These are phyloP conservation scores for Malurus elegans DNA, from an alignment of 2,113 vertebrate species.

Conservation along the genomic window DNA sequence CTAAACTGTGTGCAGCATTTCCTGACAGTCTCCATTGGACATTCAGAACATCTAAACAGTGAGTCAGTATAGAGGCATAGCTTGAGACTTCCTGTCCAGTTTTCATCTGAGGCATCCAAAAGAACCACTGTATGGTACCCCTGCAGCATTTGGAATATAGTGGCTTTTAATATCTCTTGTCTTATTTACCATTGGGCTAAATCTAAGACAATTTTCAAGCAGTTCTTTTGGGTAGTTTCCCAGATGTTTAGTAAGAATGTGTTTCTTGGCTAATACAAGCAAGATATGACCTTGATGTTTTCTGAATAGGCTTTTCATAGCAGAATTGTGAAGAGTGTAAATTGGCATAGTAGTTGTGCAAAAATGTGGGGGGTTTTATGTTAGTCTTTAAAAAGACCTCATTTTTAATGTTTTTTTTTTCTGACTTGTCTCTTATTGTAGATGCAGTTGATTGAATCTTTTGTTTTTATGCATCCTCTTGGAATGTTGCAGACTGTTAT, in stretches of 20 bases:
- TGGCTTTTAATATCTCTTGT: neutral
- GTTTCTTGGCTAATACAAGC: neutral
- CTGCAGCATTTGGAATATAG: neutral
- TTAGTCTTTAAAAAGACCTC: neutral
- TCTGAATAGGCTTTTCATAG: neutral
- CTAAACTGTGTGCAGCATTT: neutral
- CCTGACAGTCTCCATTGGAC: neutral
- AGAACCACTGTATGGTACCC: neutral
- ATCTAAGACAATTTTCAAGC: neutral
- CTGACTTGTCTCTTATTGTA: neutral
- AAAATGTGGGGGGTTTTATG: neutral
- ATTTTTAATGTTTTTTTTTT: neutral
- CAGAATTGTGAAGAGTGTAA: neutral
- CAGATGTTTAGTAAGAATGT: neutral
- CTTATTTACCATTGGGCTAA: neutral
- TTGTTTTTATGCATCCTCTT: neutral
- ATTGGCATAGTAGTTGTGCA: neutral
- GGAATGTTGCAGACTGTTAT: neutral
- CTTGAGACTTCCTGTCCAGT: neutral
- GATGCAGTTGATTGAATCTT: neutral
- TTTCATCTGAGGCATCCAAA: neutral
- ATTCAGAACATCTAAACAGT: neutral
- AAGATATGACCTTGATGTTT: neutral
- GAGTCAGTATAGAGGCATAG: neutral
- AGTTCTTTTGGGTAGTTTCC: neutral